Percentiles rank a stretch among this genome's conserved stretches.
Conservation (phyloP, 2,888 invertebrate genomes). For the Heliconius sara region DNA sequence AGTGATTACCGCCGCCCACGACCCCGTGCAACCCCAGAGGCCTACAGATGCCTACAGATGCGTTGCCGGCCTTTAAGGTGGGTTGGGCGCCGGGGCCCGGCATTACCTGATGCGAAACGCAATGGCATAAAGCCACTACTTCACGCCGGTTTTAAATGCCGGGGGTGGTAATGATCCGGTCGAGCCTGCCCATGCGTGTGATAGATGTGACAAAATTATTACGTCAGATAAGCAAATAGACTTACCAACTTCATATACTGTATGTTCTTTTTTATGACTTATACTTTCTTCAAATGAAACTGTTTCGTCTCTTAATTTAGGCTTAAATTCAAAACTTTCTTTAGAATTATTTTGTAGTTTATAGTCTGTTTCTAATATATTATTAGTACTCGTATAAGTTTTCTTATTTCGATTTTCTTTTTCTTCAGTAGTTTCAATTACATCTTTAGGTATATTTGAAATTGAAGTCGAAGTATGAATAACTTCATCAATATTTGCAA, state of each 20-base stretch:
- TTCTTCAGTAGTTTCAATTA: not conserved
- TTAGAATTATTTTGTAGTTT: not conserved
- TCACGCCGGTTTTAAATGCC: too few relatives aligned
- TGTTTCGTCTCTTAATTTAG: constrained; percentile 6
- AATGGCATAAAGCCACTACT: too few relatives aligned
- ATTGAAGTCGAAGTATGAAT: constrained; percentile 3
- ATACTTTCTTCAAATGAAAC: not conserved
- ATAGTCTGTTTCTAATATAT: not conserved
- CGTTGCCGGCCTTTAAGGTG: too few relatives aligned
- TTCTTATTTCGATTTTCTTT: not conserved
- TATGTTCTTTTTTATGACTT: constrained; percentile 48
- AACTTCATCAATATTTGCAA: constrained; percentile 11
- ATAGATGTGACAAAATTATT: too few relatives aligned
- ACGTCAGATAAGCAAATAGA: not conserved
- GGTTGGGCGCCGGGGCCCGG: too few relatives aligned
- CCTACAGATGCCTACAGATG: too few relatives aligned
- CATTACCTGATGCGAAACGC: too few relatives aligned
- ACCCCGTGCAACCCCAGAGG: too few relatives aligned
- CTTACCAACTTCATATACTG: constrained; percentile 65
- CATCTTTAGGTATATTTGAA: constrained; percentile 1
- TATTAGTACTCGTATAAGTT: not conserved
- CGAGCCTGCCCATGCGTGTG: too few relatives aligned
- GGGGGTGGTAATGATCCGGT: too few relatives aligned
- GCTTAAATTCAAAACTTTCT: not conserved
- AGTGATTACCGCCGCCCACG: too few relatives aligned